Evolutionary conservation across 2,797 vertebrate genomes (phyloP).

Genomic region (Lindbergichthys nudifrons): DNA sequence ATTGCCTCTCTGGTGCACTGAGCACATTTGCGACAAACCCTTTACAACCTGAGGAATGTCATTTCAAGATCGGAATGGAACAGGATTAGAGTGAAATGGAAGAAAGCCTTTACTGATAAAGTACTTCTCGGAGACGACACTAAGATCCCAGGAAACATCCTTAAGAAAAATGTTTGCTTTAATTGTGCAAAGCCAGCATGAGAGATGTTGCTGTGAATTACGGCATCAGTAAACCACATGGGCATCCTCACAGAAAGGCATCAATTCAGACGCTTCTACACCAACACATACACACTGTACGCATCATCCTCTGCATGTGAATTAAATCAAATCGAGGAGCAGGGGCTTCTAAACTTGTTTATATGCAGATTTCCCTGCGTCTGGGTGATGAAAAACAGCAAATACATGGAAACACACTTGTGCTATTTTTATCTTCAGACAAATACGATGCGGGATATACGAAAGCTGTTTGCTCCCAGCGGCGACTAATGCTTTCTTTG

Average conservation of each 20-base stretch:
- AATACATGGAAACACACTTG: conserved; percentile 50
- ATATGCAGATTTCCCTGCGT: conserved; percentile 67
- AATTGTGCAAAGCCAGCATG: conserved; percentile 71
- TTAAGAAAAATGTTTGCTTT: conserved; percentile 57
- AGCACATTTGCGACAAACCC: conserved; percentile 59
- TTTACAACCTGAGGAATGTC: conserved; percentile 63
- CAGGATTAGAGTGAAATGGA: conserved; percentile 62
- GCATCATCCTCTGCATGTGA: conserved; percentile 53
- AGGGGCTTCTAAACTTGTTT: conserved; percentile 70
- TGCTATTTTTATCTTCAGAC: conserved; percentile 65
- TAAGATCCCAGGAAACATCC: conserved; percentile 40
- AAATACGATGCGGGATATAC: conserved; percentile 40
- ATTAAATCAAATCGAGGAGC: conserved; percentile 62
- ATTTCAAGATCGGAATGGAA: conserved; percentile 53
- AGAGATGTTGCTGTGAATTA: conserved; percentile 66
- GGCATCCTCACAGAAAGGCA: conserved; percentile 27
- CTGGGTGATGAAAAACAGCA: conserved; percentile 63
- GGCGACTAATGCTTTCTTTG: conserved; percentile 47
- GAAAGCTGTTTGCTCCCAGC: conserved; percentile 55
- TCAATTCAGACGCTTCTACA: conserved; percentile 51
- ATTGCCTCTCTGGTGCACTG: conserved; percentile 57
- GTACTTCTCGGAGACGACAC: conserved; percentile 23
- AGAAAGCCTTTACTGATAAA: conserved; percentile 49
- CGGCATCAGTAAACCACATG: conserved; percentile 58
- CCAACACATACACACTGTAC: conserved; percentile 45